A percentile compares a stretch with the other conserved stretches of the same genome.
Evolutionary conservation across 2,888 invertebrate genomes (phyloP).

Genomic region (Mythimna loreyi): DNA sequence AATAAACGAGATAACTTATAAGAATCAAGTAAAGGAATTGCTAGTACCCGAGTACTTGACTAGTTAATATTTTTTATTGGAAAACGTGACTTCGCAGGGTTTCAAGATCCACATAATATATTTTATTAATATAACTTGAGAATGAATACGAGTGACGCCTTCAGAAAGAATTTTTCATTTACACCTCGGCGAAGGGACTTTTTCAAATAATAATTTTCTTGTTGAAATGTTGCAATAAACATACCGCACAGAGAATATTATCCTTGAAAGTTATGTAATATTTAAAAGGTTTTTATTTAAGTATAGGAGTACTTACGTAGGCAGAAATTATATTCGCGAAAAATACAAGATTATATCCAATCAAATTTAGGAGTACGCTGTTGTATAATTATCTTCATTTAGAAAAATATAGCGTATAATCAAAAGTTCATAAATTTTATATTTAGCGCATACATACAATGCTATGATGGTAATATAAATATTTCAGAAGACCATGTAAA

Average conservation of each 20-base stretch:
- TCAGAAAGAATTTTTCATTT: slow-evolving; percentile 35
- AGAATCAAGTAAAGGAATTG: background rate
- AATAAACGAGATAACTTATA: slow-evolving; percentile 3
- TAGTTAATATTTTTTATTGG: background rate
- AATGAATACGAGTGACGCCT: slow-evolving; percentile 10
- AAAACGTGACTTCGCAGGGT: slow-evolving; percentile 24
- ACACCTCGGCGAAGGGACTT: slow-evolving; percentile 12
- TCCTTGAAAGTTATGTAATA: slow-evolving; percentile 8
- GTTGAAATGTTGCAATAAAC: slow-evolving; percentile 4
- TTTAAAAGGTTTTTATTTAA: slow-evolving; percentile 13
- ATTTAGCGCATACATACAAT: background rate
- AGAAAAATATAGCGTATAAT: background rate
- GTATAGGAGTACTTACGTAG: background rate
- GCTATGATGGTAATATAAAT: background rate
- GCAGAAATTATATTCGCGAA: background rate
- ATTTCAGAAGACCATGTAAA: slow-evolving; percentile 15
- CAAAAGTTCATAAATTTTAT: too few species aligned
- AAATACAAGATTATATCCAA: background rate
- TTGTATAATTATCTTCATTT: background rate
- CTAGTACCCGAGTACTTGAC: too few species aligned
- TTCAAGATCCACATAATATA: background rate
- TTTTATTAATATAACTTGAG: slow-evolving; percentile 18
- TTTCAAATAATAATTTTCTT: slow-evolving; percentile 24
- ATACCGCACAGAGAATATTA: background rate
- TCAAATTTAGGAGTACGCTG: background rate